Conservation (phyloP, 2,888 invertebrate genomes). For the Dynastes maya region DNA sequence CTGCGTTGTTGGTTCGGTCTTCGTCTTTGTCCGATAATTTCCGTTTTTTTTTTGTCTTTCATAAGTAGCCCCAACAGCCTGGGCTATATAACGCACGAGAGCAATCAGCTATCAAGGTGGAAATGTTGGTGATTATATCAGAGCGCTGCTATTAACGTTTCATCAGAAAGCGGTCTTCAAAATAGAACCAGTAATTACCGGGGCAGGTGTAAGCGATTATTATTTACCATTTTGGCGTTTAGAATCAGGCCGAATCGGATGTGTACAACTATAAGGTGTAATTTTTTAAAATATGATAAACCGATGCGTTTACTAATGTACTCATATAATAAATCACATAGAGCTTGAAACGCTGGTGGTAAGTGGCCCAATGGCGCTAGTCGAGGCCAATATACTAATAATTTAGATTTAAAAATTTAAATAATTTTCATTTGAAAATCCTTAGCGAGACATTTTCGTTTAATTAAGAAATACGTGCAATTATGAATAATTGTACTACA, state of each 20-base stretch:
- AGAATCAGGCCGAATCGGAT: not conserved
- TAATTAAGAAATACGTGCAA: no score
- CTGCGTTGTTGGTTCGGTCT: not conserved
- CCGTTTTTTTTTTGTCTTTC: conserved; percentile 4
- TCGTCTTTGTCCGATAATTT: conserved; percentile 3
- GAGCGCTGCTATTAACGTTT: conserved; percentile 15
- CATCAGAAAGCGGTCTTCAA: conserved; percentile 51
- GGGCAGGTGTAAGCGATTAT: conserved; percentile 63
- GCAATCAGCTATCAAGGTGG: conserved; percentile 23
- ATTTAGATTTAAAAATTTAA: no score
- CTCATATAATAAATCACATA: not conserved
- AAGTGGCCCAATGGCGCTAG: no score
- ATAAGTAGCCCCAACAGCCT: not conserved
- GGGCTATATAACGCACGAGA: not conserved
- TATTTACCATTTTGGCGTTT: conserved; percentile 65
- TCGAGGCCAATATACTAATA: no score
- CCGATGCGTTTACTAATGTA: conserved; percentile 7
- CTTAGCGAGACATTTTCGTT: no score
- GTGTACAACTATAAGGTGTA: not conserved
- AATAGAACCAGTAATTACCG: conserved; percentile 65
- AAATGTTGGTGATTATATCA: conserved; percentile 36
- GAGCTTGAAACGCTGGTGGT: no score
- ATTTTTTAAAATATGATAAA: conserved; percentile 35
- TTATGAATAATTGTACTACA: no score
- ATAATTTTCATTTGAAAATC: no score